Evolutionary conservation across 2,888 invertebrate species (phyloP).

Genomic region (Malachius bipustulatus): DNA sequence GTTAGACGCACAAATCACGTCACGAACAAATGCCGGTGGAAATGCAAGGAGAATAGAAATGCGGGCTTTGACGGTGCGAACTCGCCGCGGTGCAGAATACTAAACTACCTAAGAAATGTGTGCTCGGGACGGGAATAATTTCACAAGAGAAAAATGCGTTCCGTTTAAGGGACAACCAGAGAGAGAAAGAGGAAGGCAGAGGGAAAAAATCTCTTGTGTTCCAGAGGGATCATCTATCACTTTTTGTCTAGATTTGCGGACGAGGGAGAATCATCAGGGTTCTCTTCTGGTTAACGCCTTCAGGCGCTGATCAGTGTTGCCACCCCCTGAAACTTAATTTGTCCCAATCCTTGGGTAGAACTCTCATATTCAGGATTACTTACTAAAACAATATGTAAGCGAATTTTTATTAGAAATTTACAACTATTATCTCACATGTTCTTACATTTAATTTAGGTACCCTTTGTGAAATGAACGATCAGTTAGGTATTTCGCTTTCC

Average conservation of each 20-base stretch:
- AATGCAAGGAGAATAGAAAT: constrained; percentile 37
- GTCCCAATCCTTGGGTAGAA: too few species aligned
- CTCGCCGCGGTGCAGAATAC: constrained; percentile 32
- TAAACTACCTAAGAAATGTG: constrained; percentile 35
- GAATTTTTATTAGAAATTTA: too few species aligned
- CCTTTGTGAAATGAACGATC: too few species aligned
- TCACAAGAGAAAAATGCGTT: constrained; percentile 32
- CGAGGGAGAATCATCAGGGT: neutral
- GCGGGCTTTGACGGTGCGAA: constrained; percentile 33
- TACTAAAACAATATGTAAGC: too few species aligned
- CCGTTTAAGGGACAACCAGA: constrained; percentile 28
- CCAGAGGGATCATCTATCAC: constrained; percentile 34
- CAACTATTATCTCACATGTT: too few species aligned
- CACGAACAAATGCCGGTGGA: constrained; percentile 36
- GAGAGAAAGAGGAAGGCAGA: too few species aligned
- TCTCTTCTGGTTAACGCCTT: constrained; percentile 1
- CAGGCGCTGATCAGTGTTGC: too few species aligned
- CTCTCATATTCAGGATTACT: too few species aligned
- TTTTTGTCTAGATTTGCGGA: constrained; percentile 31
- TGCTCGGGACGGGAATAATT: constrained; percentile 35
- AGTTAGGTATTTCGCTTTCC: too few species aligned
- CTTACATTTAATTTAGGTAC: too few species aligned
- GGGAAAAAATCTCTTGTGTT: constrained; percentile 29
- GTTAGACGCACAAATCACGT: constrained; percentile 37
- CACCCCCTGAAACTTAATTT: too few species aligned